A percentile compares a stretch with the other conserved stretches of the same genome.
Evolutionary conservation across 2,888 invertebrate species (phyloP).

Genomic region (Pseudococcus longispinus): DNA sequence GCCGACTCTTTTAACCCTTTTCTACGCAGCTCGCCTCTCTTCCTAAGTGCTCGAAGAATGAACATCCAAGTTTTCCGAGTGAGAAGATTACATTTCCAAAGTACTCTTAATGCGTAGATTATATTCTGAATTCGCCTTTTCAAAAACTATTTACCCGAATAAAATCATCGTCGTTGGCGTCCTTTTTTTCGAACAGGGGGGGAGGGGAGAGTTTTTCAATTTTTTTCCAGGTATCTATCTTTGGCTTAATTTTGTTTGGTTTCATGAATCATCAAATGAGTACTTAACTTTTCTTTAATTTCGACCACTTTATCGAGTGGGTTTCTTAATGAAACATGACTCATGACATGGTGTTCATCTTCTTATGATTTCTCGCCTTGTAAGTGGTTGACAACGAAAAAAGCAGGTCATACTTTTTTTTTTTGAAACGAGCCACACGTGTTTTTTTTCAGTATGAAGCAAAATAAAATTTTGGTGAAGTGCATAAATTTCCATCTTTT

Average conservation of each 20-base stretch:
- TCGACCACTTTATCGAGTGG: no score
- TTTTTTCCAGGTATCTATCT: neutral
- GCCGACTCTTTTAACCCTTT: conserved; percentile 41
- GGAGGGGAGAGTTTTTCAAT: no score
- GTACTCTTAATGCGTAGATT: conserved; percentile 41
- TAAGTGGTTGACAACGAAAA: no score
- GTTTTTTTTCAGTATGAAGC: no score
- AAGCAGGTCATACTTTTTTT: no score
- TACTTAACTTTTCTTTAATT: neutral
- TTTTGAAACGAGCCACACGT: no score
- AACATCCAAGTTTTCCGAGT: conserved; percentile 39
- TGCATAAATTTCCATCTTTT: no score
- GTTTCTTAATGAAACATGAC: no score
- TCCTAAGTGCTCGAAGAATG: conserved; percentile 12
- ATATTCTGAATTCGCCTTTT: conserved; percentile 41
- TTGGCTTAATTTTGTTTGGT: neutral
- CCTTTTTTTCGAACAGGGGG: neutral
- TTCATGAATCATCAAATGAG: neutral
- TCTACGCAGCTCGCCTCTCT: neutral
- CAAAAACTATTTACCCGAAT: conserved; percentile 32
- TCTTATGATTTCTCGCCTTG: no score
- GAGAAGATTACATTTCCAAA: conserved; percentile 45
- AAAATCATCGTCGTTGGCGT: neutral
- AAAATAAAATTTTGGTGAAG: no score
- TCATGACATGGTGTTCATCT: no score